phyloP scores from a whole-genome alignment of 2,113 vertebrate genomes.

The Rhinopomastus cyanomelas region DNA sequence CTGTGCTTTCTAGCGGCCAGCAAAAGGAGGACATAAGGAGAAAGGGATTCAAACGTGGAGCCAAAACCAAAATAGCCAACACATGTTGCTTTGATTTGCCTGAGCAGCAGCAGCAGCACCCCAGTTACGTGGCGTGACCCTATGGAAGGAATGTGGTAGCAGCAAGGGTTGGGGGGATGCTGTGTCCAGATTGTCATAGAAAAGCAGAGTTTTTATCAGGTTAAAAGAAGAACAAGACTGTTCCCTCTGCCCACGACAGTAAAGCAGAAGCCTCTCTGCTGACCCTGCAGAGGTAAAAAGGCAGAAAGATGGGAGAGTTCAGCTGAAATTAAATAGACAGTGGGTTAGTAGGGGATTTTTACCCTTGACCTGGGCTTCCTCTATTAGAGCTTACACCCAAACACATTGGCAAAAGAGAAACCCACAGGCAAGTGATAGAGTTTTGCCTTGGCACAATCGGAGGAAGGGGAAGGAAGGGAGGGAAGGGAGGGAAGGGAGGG shows the following conservation, averaged over 20 bases:
- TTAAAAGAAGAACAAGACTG: neutral
- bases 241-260: neutral
- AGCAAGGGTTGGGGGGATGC: neutral
- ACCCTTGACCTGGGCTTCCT: slow-evolving; percentile 62
- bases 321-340: slow-evolving; percentile 64
- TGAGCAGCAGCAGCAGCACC: neutral
- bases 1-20: neutral
- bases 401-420: neutral
- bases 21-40: neutral
- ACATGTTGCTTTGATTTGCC: neutral
- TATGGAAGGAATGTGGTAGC: neutral
- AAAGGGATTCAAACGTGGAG: neutral
- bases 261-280: neutral
- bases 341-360: slow-evolving; percentile 68
- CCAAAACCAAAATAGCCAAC: neutral
- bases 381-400: slow-evolving; percentile 29
- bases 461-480: too few species aligned
- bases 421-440: neutral
- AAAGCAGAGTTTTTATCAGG: neutral
- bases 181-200: neutral
- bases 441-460: neutral
- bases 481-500: too few species aligned
- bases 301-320: slow-evolving; percentile 48
- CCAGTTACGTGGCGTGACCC: slow-evolving; percentile 4
- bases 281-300: slow-evolving; percentile 24